Base-by-base conservation (phyloP, 2,113 vertebrate genomes). In the Melanocharis versteri region DNA sequence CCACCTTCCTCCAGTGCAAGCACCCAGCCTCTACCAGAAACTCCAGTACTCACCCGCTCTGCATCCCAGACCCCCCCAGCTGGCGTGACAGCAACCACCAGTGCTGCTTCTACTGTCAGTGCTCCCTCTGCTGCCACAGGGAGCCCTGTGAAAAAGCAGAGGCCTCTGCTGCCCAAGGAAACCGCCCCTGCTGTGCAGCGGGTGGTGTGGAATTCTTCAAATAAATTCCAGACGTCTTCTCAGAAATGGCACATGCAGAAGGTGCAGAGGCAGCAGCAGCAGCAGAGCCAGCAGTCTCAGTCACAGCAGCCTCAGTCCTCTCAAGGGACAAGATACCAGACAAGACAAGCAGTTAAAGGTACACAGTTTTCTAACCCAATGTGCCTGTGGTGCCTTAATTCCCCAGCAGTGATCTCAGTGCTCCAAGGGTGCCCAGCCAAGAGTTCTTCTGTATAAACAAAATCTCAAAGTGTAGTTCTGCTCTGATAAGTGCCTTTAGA, bases 171-270 rank as follows among this genome's bases (percentile, higher is more conserved):
- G 96, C 99, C 99, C 19, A 99, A 99, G 97, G 99, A 99, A 97
- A 98, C 98, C 0, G 98, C 98, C 31, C 99, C 99, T 68, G 98
- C 98, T 3, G 98, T 99, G 93, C 99, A 99, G 97, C 98, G 98
- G 44, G 99, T 99, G 33, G 98, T 99, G 92, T 99, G 99, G 99
- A 99, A 99, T 98, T 99, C 99, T 22, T 98, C 98, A 51, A 99
- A 98, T 94, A 99, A 99, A 97, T 99, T 99, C 97, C 99, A 99
- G 97, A 98, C 99, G 1, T 99, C 99, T 7, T 99, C 99, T 87
- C 99, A 99, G 98, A 99, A 99, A 97, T 99, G 98, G 98, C 99
- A 99, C 87, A 98, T 99, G 98, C 99, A 99, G 98, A 99, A 99
- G 97, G 98, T 99, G 65, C 99, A 99, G 96, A 98, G 98, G 15